Percentiles rank a stretch among this genome's conserved stretches.
Conservation (phyloP, 2,113 vertebrate species). For the Dicrurus megarhynchus region DNA sequence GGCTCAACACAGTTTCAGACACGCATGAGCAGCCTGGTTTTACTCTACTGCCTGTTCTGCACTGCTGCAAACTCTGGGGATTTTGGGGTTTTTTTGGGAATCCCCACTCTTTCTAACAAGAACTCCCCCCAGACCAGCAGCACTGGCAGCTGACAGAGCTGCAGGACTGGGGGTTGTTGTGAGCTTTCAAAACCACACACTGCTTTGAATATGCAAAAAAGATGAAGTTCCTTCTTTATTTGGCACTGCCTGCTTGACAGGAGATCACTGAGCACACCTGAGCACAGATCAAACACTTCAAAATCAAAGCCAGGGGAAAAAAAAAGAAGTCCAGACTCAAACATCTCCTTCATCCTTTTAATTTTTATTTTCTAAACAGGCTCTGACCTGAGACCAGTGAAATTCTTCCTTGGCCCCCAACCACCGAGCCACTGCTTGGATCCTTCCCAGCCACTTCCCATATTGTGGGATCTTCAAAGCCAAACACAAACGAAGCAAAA, state of each 20-base stretch:
- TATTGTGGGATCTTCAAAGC: neutral
- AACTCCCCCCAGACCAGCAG: neutral
- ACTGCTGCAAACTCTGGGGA: neutral
- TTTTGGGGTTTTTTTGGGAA: neutral
- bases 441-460: neutral
- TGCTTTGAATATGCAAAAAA: neutral
- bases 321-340: neutral
- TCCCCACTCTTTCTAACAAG: neutral
- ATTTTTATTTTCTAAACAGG: neutral
- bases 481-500: neutral
- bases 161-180: neutral
- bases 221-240: neutral
- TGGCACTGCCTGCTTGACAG: neutral
- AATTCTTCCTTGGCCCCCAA: neutral
- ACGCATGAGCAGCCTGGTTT: neutral
- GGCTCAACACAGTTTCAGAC: neutral
- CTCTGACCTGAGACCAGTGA: neutral
- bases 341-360: neutral
- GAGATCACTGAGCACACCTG: neutral
- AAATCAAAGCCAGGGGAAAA: neutral
- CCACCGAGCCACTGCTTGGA: accelerated
- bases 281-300: neutral
- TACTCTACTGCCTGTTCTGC: neutral
- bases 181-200: neutral
- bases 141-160: neutral